Evolutionary conservation across 92 coral and sea anemone species (phyloP).

Genomic region (Hydrozoanthus gracilis): DNA sequence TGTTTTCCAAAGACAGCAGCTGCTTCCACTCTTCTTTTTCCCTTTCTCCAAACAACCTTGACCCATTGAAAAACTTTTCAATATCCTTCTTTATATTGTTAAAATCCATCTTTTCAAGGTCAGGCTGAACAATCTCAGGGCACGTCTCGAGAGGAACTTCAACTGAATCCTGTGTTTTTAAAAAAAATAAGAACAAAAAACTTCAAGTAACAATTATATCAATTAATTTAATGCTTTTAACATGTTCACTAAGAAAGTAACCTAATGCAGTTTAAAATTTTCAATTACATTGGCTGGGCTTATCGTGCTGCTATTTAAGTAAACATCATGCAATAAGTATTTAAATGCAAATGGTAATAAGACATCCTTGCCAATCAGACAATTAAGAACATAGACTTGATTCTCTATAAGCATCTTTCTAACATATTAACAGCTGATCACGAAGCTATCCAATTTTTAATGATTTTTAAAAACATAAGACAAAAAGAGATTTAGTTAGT

Average conservation of each 20-base stretch:
- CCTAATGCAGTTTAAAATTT: no score
- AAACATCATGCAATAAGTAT: not conserved
- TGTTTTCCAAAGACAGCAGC: not conserved
- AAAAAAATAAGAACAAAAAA: not conserved
- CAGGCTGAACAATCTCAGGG: constrained; percentile 39
- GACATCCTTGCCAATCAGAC: not conserved
- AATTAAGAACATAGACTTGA: not conserved
- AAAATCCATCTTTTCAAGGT: constrained; percentile 40
- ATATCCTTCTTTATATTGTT: constrained; percentile 32
- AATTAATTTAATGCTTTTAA: no score
- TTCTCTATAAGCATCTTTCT: not conserved
- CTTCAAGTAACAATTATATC: not conserved
- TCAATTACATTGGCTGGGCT: no score
- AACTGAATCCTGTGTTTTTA: not conserved
- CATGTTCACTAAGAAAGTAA: no score
- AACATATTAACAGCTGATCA: not conserved
- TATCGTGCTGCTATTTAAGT: not conserved
- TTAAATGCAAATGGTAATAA: not conserved
- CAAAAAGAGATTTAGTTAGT: not conserved
- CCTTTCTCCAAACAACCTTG: constrained; percentile 37
- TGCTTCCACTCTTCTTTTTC: constrained; percentile 9
- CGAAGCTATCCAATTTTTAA: not conserved
- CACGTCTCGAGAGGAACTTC: not conserved
- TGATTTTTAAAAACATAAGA: not conserved
- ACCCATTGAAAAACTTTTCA: constrained; percentile 28